Evolutionary conservation across 2,113 vertebrate genomes (phyloP), one percentile per base, ranked within the genome.

Genomic region (Corythoichthys intestinalis): DNA sequence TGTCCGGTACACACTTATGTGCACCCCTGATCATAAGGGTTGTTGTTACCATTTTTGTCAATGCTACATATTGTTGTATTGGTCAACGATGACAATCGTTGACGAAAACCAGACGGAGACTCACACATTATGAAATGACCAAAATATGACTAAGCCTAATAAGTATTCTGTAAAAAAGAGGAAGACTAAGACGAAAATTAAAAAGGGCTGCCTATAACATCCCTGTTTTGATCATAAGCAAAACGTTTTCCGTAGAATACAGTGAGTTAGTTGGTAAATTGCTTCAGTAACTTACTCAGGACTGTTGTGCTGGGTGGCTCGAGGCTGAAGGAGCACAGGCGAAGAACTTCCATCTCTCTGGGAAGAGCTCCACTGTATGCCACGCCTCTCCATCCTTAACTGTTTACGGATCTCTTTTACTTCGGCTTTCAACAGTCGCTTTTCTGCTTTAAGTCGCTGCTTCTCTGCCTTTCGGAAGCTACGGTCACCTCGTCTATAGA

Each of bases 381-480:
- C 94, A 80, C 96, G 93, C 83, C 94, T 93, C 83, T 98, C 96
- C 88, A 98, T 91, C 84, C 96, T 94, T 37, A 98, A 92, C 87
- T 99, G 97, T 78, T 95, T 98, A 75, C 96, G 93, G 74, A 98
- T 95, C 87, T 98, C 96, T 81, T 96, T 94, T 75, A 97, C 94
- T 73, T 98, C 97, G 0, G 95, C 96, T 83, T 98, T 98, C 47
- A 96, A 91, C 72, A 98, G 94, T 4, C 95, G 94, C 84, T 99
- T 99, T 86, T 98, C 97, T 6, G 96, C 94, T 86, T 95, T 91
- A 65, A 99, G 85, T 0, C 95, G 93, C 80, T 98, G 96, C 76
- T 98, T 99, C 86, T 98, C 97, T 0, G 96, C 95, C 83, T 98
- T 98, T 37, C 95, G 88, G 80, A 97, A 96, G 72, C 94, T 95